Evolutionary conservation across 2,888 invertebrate species (phyloP), one percentile per base, ranked within the genome.

Genomic region (Mesorhabditis spiculigera): DNA sequence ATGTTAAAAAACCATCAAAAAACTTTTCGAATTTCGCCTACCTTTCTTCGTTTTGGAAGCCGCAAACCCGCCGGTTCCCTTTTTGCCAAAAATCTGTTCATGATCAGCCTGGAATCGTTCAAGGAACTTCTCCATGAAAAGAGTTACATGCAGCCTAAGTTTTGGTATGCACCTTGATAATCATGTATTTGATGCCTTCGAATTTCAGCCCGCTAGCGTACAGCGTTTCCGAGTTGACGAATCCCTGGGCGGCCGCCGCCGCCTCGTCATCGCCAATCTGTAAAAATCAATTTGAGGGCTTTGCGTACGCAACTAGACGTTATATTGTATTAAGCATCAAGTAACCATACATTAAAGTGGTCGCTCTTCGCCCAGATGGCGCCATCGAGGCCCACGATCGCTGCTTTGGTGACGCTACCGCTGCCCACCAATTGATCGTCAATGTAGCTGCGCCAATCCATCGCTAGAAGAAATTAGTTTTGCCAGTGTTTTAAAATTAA

Each of bases 71-170:
- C 76, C 74, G 62, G 82, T 73, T 41, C 76, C 81, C 75, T 86
- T 84, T 73, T 86, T 86, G 44, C 83, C 85, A 68, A 86, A 86
- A 10, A 86, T 78, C 71, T 86, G 69, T n/a, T 86, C 85, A 43
- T 79, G 75, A 68, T 86, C 86, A 5, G 82, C 85, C 50, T 79
- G 74, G 16, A 83, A 65, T 1, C 79, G 75, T 61, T 82, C 13
- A 65, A 65, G 8, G 3, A 50, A 50, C 3, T 28, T 28, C 28
- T 28, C 28, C 28, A 28, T 28, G 1, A 28, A 28, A 28, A 28
- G 28, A 28, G 28, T 28, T 28, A 28, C 28, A 28, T 28, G 28
- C 28, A 28, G 28, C 28, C 28, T 28, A 28, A 50, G 0, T 13
- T 50, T 50, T 50, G 58, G n/a, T 50, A 50, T 13, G 8, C n/a